Evolutionary conservation across 2,113 vertebrate species (phyloP).

Genomic region (Chascanopsetta lugubris): DNA sequence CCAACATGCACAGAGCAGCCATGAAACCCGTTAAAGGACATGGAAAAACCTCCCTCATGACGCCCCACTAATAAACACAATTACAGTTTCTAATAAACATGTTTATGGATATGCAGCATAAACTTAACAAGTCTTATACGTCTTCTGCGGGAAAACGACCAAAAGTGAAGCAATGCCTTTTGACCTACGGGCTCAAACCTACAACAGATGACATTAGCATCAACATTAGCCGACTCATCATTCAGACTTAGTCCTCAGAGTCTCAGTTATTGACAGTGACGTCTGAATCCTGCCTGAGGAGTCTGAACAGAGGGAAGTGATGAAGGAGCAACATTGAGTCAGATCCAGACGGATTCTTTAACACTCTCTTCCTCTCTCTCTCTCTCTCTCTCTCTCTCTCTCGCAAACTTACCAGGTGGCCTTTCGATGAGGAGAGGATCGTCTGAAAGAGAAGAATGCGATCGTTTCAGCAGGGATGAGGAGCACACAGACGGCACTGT

Average conservation of each 20-base stretch:
- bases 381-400: neutral
- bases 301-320: neutral
- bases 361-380: neutral
- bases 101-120: too few species aligned
- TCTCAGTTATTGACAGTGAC: conserved; percentile 3
- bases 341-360: neutral
- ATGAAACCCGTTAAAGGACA: too few species aligned
- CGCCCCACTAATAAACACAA: too few species aligned
- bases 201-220: neutral
- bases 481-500: conserved; percentile 15
- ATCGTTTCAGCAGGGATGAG: conserved; percentile 38
- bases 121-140: too few species aligned
- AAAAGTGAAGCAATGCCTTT: too few species aligned
- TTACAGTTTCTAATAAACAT: too few species aligned
- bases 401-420: conserved; percentile 90
- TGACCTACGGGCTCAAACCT: too few species aligned
- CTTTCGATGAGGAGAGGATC: conserved; percentile 88
- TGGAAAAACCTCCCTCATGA: too few species aligned
- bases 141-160: too few species aligned
- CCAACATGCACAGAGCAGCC: too few species aligned
- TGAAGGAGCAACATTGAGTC: neutral
- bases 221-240: neutral
- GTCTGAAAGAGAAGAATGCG: conserved; percentile 73
- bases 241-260: neutral
- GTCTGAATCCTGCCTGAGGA: neutral